A percentile compares a stretch with the other conserved stretches of the same genome.
Conservation (phyloP, 2,888 invertebrate genomes). For the Diarsia mendica region DNA sequence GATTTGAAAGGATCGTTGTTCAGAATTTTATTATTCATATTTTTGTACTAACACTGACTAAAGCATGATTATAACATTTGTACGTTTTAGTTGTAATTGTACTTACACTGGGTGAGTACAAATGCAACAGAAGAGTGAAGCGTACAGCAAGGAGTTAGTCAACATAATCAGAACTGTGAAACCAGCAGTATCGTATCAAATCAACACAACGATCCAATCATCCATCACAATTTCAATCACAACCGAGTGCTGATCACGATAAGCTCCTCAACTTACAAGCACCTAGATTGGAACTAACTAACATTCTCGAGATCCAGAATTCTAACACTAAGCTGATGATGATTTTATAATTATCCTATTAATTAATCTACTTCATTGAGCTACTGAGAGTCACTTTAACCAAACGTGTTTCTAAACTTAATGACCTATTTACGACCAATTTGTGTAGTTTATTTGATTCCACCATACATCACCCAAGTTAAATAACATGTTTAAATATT, state of each 20-base stretch:
- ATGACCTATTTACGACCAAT: not conserved
- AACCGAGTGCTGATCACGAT: not conserved
- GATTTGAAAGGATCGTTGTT: not conserved
- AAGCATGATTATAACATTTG: not conserved
- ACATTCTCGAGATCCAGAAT: not conserved
- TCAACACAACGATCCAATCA: constrained; percentile 5
- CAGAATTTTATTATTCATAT: not conserved
- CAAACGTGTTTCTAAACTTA: not conserved
- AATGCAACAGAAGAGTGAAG: not conserved
- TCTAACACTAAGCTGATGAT: not conserved
- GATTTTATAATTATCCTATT: not conserved
- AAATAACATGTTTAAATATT: constrained; percentile 17
- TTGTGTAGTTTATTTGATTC: not conserved
- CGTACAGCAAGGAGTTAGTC: not conserved
- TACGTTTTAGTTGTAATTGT: no score
- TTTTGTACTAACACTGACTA: not conserved
- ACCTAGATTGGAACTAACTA: not conserved
- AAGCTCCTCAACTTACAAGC: not conserved
- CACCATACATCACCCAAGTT: not conserved
- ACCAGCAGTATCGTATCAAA: not conserved
- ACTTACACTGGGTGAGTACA: not conserved
- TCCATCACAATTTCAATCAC: constrained; percentile 5
- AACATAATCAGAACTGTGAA: not conserved
- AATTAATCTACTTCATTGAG: not conserved
- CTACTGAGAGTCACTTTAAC: not conserved